Evolutionary conservation across 2,797 vertebrate genomes (phyloP).

Genomic region (Gephyroberyx darwinii): DNA sequence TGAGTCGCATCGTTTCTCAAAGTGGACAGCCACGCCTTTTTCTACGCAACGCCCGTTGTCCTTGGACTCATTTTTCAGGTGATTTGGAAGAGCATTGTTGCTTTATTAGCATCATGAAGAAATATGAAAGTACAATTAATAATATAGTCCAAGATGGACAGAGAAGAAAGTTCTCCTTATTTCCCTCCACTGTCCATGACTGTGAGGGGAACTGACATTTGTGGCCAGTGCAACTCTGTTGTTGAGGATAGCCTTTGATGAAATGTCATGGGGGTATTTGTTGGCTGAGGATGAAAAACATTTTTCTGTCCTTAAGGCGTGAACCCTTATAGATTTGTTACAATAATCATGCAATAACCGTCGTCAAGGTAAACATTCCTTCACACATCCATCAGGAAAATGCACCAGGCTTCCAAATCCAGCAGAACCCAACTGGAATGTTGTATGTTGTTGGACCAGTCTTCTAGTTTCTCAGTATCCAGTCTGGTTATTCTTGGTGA

Average conservation of each 20-base stretch:
- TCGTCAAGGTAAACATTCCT: too few relatives aligned
- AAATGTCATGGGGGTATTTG: background rate
- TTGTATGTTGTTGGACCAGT: too few relatives aligned
- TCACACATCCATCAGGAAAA: too few relatives aligned
- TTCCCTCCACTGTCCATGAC: constrained; percentile 19
- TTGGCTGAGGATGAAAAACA: background rate
- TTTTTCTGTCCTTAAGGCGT: background rate
- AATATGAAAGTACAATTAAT: constrained; percentile 80
- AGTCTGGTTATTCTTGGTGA: too few relatives aligned
- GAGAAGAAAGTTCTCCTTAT: constrained; percentile 43
- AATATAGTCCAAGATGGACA: constrained; percentile 59
- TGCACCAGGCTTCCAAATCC: too few relatives aligned
- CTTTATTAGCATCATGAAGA: constrained; percentile 80
- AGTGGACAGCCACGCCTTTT: constrained; percentile 85
- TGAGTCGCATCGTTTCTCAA: constrained; percentile 86
- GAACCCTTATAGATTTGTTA: background rate
- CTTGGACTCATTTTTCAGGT: constrained; percentile 88
- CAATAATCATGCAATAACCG: too few relatives aligned
- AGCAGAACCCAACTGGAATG: too few relatives aligned
- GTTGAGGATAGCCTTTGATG: background rate
- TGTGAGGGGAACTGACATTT: background rate
- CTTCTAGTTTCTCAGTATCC: too few relatives aligned
- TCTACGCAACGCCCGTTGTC: constrained; percentile 77
- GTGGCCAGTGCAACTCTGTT: background rate
- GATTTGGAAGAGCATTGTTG: constrained; percentile 81